phyloP scores from a whole-genome alignment of 2,797 vertebrate species.

The Melanotaenia maccullochi region DNA sequence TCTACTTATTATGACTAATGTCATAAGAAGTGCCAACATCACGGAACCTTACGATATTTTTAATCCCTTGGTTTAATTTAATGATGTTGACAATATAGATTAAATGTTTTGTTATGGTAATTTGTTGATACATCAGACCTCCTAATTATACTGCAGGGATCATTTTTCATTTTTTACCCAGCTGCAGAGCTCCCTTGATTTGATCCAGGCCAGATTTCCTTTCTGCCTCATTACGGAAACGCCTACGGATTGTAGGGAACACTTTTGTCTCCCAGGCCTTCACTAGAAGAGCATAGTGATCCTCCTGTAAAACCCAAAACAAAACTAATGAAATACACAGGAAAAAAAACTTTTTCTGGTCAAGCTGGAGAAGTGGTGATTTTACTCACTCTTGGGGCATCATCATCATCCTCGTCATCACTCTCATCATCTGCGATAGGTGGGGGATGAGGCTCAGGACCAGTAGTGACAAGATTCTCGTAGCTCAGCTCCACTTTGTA shows the following conservation, averaged over 20 bases:
- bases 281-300: constrained; percentile 96
- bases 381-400: constrained; percentile 89
- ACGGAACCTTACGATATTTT: not conserved
- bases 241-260: constrained; percentile 95
- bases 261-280: constrained; percentile 99
- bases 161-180: constrained; percentile 82
- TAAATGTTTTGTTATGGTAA: constrained; percentile 5
- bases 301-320: constrained; percentile 85
- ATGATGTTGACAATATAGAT: not conserved
- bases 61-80: not conserved
- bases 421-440: constrained; percentile 96
- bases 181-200: constrained; percentile 97
- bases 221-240: constrained; percentile 99
- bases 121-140: not conserved
- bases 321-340: constrained; percentile 4
- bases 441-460: constrained; percentile 92
- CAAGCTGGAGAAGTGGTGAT: not conserved
- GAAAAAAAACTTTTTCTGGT: not conserved
- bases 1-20: not conserved
- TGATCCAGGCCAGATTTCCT: constrained; percentile 98
- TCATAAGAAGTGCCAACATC: not conserved
- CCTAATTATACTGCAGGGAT: not conserved
- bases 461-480: constrained; percentile 95
- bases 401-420: constrained; percentile 95
- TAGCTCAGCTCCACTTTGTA: constrained; percentile 98